Base-by-base conservation (phyloP, 2,888 invertebrate species). In the Limenitis camilla region DNA sequence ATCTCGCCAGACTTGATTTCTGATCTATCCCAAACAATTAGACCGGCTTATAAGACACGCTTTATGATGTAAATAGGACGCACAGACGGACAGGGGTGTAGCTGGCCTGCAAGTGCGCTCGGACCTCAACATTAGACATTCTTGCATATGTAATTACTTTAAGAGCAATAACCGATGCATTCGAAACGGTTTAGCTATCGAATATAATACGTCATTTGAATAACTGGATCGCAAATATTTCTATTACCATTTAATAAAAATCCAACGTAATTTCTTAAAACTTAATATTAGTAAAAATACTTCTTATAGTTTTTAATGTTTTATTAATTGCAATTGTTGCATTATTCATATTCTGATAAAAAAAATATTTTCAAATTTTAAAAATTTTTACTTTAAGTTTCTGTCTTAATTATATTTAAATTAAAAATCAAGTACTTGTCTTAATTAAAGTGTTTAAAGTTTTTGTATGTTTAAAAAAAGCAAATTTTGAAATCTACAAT, bases 101-200 rank as follows among this genome's bases (percentile, higher is more conserved):
- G 81, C 76, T 72, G 43, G 41, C 61, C 36, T 81, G 84, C 81
- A 81, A 68, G 71, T 66, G 61, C 41, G 48, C 42, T 49, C 54
- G 46, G 76, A 76, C 65, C 84, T 85, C 71, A 48, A 51, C 66
- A 66, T 77, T 79, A 81, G 74, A 80, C 66, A 67, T 68, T 65
- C 71, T 68, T 81, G 85, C 84, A 85, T 85, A 85, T 73, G 69
- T 81, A 83, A 84, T 81, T 72, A 71, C 61, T 61, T 64, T 61
- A 52, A 42, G 55, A 63, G 52, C 54, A 67, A 52, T 52, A 61
- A 55, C 53, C 55, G 52, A 58, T 61, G 57, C 60, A 58, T 54
- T 68, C 67, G 59, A 56, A 63, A 71, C 69, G 71, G 73, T 72
- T 73, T 69, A 68, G 65, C 69, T n/a, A n/a, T n/a, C n/a, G n/a